Evolutionary conservation across 2,888 invertebrate species (phyloP).

Genomic region (Ernsta delagoae): DNA sequence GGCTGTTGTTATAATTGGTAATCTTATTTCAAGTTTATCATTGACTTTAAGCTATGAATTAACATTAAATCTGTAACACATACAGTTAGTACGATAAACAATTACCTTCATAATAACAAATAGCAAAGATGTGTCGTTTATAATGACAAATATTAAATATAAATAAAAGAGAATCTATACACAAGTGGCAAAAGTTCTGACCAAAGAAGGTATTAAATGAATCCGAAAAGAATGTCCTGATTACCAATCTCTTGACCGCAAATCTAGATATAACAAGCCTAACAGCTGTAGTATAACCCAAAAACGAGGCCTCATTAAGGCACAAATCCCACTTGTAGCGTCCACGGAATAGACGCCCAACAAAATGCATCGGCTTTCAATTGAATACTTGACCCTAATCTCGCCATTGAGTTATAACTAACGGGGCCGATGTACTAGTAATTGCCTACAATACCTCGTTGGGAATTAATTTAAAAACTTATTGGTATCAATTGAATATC

Average conservation of each 20-base stretch:
- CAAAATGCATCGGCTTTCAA: constrained; percentile 38
- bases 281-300: constrained; percentile 18
- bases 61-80: constrained; percentile 17
- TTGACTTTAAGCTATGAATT: constrained; percentile 18
- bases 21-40: constrained; percentile 12
- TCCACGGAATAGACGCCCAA: constrained; percentile 24
- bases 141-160: too few species aligned
- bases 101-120: too few species aligned
- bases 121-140: too few species aligned
- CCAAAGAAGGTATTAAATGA: too few species aligned
- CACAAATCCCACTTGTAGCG: constrained; percentile 35
- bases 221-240: not conserved
- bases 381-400: constrained; percentile 47
- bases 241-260: constrained; percentile 22
- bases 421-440: constrained; percentile 47
- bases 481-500: constrained; percentile 45
- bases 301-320: constrained; percentile 23
- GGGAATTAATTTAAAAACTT: constrained; percentile 50
- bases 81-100: too few species aligned
- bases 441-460: constrained; percentile 46
- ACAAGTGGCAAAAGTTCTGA: too few species aligned
- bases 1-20: constrained; percentile 22
- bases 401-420: constrained; percentile 43
- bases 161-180: too few species aligned
- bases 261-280: constrained; percentile 6